Conservation (phyloP, 1,140 invertebrate species). For the Drosophila teissieri region DNA sequence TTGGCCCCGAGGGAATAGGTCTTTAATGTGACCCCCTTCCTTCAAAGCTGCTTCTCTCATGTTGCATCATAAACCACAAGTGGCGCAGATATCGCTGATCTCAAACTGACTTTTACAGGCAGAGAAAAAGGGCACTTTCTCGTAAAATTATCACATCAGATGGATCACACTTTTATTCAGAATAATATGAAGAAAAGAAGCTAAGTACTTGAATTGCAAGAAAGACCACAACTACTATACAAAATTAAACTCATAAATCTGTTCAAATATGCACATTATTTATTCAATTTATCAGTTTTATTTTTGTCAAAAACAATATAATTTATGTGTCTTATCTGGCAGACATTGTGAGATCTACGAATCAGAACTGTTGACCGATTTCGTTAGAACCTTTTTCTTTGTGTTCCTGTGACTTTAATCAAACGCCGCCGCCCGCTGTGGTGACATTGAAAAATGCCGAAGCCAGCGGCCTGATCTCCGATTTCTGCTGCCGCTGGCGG, state of each 20-base stretch:
- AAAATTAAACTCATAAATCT: too few species aligned
- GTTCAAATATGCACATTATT: neutral
- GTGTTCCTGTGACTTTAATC: conserved; percentile 31
- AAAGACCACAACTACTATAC: too few species aligned
- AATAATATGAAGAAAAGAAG: too few species aligned
- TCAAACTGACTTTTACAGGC: conserved; percentile 3
- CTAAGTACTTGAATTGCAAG: too few species aligned
- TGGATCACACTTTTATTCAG: too few species aligned
- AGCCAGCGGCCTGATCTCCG: conserved; percentile 20
- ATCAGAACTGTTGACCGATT: neutral
- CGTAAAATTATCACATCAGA: neutral
- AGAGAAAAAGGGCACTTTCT: conserved; percentile 3
- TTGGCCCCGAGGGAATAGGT: conserved; percentile 21
- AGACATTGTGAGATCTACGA: neutral
- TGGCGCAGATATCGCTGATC: conserved; percentile 51
- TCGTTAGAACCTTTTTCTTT: neutral
- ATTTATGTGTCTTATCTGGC: too few species aligned
- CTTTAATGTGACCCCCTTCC: conserved; percentile 2
- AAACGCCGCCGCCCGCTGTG: conserved; percentile 73
- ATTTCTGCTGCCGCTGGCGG: conserved; percentile 36
- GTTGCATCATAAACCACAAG: conserved; percentile 67
- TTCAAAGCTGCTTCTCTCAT: conserved; percentile 11
- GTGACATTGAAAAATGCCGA: conserved; percentile 76
- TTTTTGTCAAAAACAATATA: too few species aligned
- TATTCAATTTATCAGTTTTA: too few species aligned